A percentile compares a stretch with the other conserved stretches of the same genome.
These are phyloP conservation scores for Merops nubicus DNA, from an alignment of 2,113 vertebrate species.

Conservation along the genomic window DNA sequence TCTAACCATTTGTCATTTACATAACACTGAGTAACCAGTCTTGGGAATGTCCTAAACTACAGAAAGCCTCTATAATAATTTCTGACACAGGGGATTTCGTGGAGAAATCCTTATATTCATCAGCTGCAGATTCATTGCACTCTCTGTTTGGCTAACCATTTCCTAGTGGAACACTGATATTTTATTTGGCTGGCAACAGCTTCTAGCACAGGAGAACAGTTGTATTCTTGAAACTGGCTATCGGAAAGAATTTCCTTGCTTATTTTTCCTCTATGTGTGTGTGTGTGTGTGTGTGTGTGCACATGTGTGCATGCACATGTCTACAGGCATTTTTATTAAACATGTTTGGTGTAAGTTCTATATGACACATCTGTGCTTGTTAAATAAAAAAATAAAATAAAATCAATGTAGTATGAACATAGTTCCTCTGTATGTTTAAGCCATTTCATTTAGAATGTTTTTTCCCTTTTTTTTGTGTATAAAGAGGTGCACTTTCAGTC, in stretches of 20 bases:
- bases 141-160: slow-evolving; percentile 89
- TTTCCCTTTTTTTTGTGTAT: neutral
- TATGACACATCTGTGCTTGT: slow-evolving; percentile 37
- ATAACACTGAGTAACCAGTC: slow-evolving; percentile 82
- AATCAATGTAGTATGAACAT: neutral
- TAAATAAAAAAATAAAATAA: neutral
- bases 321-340: slow-evolving; percentile 56
- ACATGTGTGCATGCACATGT: neutral
- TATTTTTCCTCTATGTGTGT: slow-evolving; percentile 81
- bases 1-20: slow-evolving; percentile 80
- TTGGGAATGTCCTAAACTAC: slow-evolving; percentile 83
- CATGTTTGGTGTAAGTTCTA: slow-evolving; percentile 12
- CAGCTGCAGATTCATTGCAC: slow-evolving; percentile 82
- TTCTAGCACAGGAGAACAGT: slow-evolving; percentile 86
- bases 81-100: slow-evolving; percentile 78
- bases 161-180: slow-evolving; percentile 87
- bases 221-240: slow-evolving; percentile 83
- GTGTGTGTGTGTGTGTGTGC: neutral
- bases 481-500: neutral
- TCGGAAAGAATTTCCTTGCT: slow-evolving; percentile 82
- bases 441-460: neutral
- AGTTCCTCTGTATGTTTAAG: neutral
- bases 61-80: slow-evolving; percentile 87
- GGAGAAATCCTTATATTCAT: slow-evolving; percentile 85
- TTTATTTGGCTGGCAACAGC: slow-evolving; percentile 87